Percentiles rank a stretch among this genome's conserved stretches.
Evolutionary conservation across 2,113 vertebrate species (phyloP).

Genomic region (Phaethornis superciliosus): DNA sequence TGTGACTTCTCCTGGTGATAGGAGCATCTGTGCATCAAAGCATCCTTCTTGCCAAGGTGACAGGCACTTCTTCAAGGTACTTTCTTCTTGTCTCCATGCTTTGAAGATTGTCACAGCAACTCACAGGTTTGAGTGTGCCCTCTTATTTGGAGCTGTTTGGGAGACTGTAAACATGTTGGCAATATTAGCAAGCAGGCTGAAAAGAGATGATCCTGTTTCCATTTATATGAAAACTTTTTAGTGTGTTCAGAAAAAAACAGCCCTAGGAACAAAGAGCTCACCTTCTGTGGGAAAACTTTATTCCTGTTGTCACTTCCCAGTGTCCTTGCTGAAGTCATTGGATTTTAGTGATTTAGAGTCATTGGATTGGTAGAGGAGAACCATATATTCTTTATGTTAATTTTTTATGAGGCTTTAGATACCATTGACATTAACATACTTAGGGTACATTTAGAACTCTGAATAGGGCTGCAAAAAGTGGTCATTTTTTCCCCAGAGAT

Average conservation of each 20-base stretch:
- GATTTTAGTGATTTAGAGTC: background rate
- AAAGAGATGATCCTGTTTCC: background rate
- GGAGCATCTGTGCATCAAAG: background rate
- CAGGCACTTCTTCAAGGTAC: background rate
- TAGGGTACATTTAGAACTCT: background rate
- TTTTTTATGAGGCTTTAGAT: background rate
- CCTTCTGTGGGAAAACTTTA: background rate
- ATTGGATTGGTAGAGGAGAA: background rate
- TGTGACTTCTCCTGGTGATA: background rate
- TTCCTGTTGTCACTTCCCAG: background rate
- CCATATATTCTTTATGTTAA: accelerated
- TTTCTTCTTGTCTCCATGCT: background rate
- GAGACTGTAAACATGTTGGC: background rate
- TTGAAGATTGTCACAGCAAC: background rate
- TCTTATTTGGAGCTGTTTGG: background rate
- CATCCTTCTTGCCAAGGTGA: background rate
- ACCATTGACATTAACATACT: background rate
- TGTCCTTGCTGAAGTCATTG: background rate
- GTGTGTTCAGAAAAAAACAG: background rate
- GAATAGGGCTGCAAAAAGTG: background rate
- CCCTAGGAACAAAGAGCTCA: background rate
- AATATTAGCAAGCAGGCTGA: background rate
- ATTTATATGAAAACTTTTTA: background rate
- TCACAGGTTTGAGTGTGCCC: background rate
- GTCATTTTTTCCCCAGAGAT: background rate